A percentile compares a stretch with the other conserved stretches of the same genome.
These are phyloP conservation scores for Maconellicoccus hirsutus DNA, from an alignment of 1,140 invertebrate species.

Conservation along the genomic window DNA sequence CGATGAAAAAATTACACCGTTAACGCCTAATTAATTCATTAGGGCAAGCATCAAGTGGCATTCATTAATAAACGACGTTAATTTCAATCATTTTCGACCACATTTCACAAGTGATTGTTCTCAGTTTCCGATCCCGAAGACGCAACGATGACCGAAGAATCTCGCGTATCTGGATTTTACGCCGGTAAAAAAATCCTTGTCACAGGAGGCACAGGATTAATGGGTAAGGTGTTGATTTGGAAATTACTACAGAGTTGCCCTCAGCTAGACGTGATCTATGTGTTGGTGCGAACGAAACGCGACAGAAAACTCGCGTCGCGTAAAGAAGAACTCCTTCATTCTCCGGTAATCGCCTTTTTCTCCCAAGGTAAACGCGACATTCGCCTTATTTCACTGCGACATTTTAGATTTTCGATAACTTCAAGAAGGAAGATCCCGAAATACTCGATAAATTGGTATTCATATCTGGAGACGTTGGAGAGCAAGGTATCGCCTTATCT, in stretches of 20 bases:
- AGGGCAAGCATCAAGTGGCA: too few species aligned
- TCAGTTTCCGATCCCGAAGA: too few species aligned
- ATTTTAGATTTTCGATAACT: constrained; percentile 53
- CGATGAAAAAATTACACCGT: too few species aligned
- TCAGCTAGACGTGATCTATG: constrained; percentile 56
- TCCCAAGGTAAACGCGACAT: too few species aligned
- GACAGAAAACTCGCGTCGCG: constrained; percentile 56
- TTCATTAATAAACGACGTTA: too few species aligned
- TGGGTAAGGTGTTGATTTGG: constrained; percentile 39
- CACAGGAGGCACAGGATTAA: constrained; percentile 25
- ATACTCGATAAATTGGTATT: constrained; percentile 63
- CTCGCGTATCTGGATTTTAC: constrained; percentile 20
- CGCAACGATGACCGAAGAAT: not conserved
- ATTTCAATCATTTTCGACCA: too few species aligned
- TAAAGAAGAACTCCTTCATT: constrained; percentile 51
- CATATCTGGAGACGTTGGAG: constrained; percentile 54
- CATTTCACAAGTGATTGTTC: too few species aligned
- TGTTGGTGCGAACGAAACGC: constrained; percentile 66
- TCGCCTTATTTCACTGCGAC: constrained; percentile 38
- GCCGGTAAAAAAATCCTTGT: constrained; percentile 22
- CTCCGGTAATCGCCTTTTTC: constrained; percentile 37
- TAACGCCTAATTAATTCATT: too few species aligned
- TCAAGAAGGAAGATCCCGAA: constrained; percentile 46
- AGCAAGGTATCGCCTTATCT: constrained; percentile 49
- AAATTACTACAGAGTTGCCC: constrained; percentile 49